Evolutionary conservation across 2,888 invertebrate genomes (phyloP).

Genomic region (Agriopis marginaria): DNA sequence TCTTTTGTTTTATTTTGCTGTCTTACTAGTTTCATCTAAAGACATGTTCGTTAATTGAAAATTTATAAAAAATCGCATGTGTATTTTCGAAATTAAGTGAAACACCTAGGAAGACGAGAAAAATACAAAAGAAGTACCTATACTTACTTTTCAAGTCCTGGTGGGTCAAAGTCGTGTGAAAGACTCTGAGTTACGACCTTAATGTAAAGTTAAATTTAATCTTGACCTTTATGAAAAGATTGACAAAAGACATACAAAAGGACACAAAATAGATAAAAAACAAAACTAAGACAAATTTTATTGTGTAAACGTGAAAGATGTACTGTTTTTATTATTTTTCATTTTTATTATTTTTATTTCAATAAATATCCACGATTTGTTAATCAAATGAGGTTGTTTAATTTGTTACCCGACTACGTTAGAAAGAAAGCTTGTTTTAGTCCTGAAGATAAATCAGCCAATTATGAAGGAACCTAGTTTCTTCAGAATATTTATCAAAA

Average conservation of each 20-base stretch:
- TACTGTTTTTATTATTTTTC: slow-evolving; percentile 87
- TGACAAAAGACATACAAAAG: slow-evolving; percentile 53
- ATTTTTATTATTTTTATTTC: slow-evolving; percentile 87
- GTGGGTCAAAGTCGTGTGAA: too few species aligned
- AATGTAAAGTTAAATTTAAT: neutral
- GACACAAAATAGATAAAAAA: slow-evolving; percentile 71
- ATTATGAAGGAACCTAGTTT: slow-evolving; percentile 16
- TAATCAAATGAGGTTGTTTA: slow-evolving; percentile 74
- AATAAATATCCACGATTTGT: slow-evolving; percentile 87
- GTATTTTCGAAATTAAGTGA: too few species aligned
- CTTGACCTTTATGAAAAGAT: slow-evolving; percentile 1
- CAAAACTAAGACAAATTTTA: slow-evolving; percentile 84
- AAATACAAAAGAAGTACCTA: too few species aligned
- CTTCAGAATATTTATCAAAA: slow-evolving; percentile 19
- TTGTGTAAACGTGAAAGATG: slow-evolving; percentile 84
- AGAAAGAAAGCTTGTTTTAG: neutral
- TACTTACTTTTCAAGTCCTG: too few species aligned
- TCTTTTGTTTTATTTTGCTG: too few species aligned
- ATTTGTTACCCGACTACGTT: slow-evolving; percentile 51
- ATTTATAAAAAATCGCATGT: too few species aligned
- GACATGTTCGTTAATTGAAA: too few species aligned
- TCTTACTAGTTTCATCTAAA: too few species aligned
- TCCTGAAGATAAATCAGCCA: slow-evolving; percentile 4
- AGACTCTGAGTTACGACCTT: neutral
- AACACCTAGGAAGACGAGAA: too few species aligned